Evolutionary conservation across 2,797 vertebrate genomes (phyloP).

Genomic region (Coregonus suidteri): DNA sequence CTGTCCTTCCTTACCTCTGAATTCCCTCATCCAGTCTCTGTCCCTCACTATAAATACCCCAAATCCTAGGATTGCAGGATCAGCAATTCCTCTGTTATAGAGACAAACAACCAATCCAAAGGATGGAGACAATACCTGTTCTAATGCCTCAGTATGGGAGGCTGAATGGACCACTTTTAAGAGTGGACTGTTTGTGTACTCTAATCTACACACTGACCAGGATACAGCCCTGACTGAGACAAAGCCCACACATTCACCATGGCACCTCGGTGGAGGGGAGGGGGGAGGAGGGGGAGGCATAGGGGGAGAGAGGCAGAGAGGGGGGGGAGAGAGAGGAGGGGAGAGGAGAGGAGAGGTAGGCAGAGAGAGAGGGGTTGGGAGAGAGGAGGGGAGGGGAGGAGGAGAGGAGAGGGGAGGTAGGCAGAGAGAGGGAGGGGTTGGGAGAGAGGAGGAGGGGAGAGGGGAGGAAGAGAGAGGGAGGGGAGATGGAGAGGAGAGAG

Average conservation of each 20-base stretch:
- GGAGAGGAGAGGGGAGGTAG: too few relatives aligned
- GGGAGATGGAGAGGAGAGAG: slow-evolving; percentile 1
- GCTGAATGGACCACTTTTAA: slow-evolving; percentile 51
- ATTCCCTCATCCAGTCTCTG: slow-evolving; percentile 31
- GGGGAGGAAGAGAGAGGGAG: not conserved
- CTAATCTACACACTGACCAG: slow-evolving; percentile 49
- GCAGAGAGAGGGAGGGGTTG: not conserved
- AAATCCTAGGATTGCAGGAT: slow-evolving; percentile 55
- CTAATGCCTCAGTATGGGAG: not conserved
- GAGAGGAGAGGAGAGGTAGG: not conserved
- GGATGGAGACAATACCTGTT: slow-evolving; percentile 59
- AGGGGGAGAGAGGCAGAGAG: not conserved
- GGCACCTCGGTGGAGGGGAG: slow-evolving; percentile 10
- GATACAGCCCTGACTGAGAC: slow-evolving; percentile 41
- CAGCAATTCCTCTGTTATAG: slow-evolving; percentile 54
- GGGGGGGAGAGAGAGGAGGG: not conserved
- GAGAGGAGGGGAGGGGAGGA: too few relatives aligned
- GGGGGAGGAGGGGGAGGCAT: too few relatives aligned
- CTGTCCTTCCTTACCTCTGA: slow-evolving; percentile 8
- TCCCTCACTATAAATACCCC: slow-evolving; percentile 40
- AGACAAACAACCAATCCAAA: slow-evolving; percentile 57
- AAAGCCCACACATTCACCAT: slow-evolving; percentile 42
- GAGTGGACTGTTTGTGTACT: slow-evolving; percentile 14
- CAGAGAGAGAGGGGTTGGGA: too few relatives aligned
- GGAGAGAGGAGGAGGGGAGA: not conserved